These are phyloP conservation scores for Hydra vulgaris DNA, from an alignment of 30 jellyfish, hydroid and myxozoan genomes.

Conservation along the genomic window DNA sequence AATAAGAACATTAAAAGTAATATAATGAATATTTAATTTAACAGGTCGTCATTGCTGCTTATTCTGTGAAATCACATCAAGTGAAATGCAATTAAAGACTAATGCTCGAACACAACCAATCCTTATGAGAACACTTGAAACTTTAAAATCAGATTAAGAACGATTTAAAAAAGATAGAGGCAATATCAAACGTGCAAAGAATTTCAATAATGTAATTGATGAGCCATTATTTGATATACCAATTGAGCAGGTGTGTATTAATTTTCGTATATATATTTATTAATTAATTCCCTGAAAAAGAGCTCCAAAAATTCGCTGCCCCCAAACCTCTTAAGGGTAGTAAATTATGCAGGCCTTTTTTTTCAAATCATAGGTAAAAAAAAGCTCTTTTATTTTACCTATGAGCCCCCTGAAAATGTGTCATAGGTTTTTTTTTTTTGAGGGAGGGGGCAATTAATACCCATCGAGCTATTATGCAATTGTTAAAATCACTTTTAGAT, in stretches of 20 bases:
- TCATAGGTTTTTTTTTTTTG: not conserved
- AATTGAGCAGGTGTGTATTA: not conserved
- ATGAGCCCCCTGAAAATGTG: not conserved
- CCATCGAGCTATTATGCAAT: not conserved
- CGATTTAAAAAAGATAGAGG: not conserved
- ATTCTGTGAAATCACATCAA: not conserved
- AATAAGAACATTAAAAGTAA: not conserved
- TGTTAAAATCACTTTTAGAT: conserved; percentile 1
- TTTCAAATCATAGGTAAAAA: not conserved
- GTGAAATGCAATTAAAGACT: not conserved
- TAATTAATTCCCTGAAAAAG: not conserved
- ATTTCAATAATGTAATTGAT: not conserved
- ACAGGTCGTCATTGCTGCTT: not conserved
- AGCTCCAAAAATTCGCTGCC: not conserved
- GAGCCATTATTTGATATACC: not conserved
- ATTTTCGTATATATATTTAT: not conserved
- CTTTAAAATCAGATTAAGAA: not conserved
- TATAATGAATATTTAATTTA: not conserved
- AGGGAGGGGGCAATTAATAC: not conserved
- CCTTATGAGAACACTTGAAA: not conserved
- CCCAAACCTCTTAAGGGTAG: not conserved
- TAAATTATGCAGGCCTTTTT: not conserved
- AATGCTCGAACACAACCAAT: not conserved
- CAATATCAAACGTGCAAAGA: not conserved
- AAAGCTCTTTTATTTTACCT: not conserved